Conservation (phyloP, 2,113 vertebrate genomes). For the Chaenocephalus aceratus region DNA sequence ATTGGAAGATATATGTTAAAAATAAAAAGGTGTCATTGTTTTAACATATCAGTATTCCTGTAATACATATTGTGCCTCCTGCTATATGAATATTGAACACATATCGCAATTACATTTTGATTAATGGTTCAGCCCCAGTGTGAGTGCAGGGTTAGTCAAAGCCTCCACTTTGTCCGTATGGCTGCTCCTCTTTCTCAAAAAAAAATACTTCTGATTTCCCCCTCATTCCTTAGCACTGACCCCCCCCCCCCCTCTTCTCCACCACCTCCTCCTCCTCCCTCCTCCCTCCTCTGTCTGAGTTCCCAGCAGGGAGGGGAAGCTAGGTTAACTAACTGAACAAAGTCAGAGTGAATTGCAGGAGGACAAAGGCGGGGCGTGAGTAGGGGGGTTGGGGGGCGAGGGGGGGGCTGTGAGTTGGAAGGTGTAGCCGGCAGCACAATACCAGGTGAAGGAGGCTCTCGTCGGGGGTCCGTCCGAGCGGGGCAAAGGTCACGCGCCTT, state of each 20-base stretch:
- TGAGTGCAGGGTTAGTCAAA: constrained; percentile 18
- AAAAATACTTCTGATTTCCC: constrained; percentile 22
- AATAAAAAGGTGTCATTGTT: no score
- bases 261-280: constrained; percentile 24
- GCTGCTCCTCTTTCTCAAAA: constrained; percentile 2
- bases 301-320: constrained; percentile 92
- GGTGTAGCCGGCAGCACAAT: constrained; percentile 85
- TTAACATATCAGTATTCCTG: no score
- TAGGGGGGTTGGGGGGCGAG: constrained; percentile 77
- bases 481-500: constrained; percentile 90
- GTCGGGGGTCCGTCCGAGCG: constrained; percentile 76
- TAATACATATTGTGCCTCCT: no score
- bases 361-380: constrained; percentile 85
- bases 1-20: no score
- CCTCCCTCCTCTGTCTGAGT: constrained; percentile 73
- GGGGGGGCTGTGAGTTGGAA: constrained; percentile 72
- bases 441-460: constrained; percentile 92
- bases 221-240: constrained; percentile 20
- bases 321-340: constrained; percentile 93
- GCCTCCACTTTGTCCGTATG: constrained; percentile 19
- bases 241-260: constrained; percentile 14
- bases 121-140: background rate
- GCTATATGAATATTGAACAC: no score
- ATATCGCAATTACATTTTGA: no score
- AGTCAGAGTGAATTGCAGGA: constrained; percentile 89